Conservation (phyloP, 2,113 vertebrate genomes). For the Limnothrissa miodon region DNA sequence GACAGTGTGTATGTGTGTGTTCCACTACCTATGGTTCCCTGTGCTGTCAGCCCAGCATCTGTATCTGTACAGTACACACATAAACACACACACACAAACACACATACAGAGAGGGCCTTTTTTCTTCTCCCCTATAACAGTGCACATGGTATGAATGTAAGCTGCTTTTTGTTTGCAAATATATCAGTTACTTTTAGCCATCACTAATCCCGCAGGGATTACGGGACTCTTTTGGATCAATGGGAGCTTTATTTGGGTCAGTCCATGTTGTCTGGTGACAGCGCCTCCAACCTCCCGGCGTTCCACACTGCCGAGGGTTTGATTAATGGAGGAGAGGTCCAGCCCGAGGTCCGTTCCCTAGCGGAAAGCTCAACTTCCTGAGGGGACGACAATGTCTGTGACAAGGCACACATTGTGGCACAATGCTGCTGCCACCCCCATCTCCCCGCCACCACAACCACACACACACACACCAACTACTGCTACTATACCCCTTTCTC, state of each 20-base stretch:
- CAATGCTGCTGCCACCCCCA: background rate
- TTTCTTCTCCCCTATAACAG: constrained; percentile 18
- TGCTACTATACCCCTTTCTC: background rate
- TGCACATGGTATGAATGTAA: constrained; percentile 35
- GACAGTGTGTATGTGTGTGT: background rate
- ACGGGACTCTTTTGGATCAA: constrained; percentile 55
- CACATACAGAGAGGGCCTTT: constrained; percentile 11
- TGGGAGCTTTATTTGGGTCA: constrained; percentile 67
- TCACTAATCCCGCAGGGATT: constrained; percentile 51
- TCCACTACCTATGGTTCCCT: background rate
- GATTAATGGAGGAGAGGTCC: constrained; percentile 60
- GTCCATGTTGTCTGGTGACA: constrained; percentile 49
- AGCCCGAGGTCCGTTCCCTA: constrained; percentile 44
- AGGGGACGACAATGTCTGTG: background rate
- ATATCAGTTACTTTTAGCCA: constrained; percentile 49
- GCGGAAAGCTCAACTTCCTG: constrained; percentile 48
- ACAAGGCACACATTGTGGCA: background rate
- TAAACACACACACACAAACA: background rate
- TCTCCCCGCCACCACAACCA: background rate
- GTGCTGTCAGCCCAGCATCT: background rate
- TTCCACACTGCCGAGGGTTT: constrained; percentile 47
- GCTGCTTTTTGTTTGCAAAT: constrained; percentile 48
- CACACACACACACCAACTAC: background rate
- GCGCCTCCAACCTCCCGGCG: constrained; percentile 32
- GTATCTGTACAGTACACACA: background rate